phyloP scores from a whole-genome alignment of 1,140 invertebrate species.

The Panulirus ornatus region DNA sequence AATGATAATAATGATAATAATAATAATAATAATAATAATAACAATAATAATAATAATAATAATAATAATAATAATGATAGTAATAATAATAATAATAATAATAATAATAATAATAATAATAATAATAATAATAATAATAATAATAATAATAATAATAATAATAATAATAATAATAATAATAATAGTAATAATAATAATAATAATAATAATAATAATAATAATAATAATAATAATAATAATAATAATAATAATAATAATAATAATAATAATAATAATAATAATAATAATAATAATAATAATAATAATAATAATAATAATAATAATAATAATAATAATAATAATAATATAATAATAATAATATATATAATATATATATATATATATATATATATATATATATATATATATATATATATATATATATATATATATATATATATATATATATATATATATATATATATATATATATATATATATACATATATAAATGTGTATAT shows the following conservation, averaged over 20 bases:
- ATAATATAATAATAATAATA: neutral
- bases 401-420: constrained; percentile 38
- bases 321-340: neutral
- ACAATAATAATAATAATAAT: too few relatives aligned
- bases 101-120: neutral
- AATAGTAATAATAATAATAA: neutral
- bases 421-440: constrained; percentile 48
- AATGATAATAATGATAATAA: neutral
- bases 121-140: constrained; percentile 2
- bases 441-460: constrained; percentile 42
- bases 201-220: constrained; percentile 1
- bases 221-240: neutral
- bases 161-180: neutral
- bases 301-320: neutral
- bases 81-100: neutral
- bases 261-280: neutral
- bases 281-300: neutral
- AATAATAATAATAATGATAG: too few relatives aligned
- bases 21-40: constrained; percentile 19
- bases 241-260: neutral
- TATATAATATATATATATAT: neutral
- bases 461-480: constrained; percentile 49
- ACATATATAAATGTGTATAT: constrained; percentile 37
- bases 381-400: too few relatives aligned
- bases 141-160: neutral